Evolutionary conservation across 2,113 vertebrate species (phyloP).

Genomic region (Syngnathus typhle): DNA sequence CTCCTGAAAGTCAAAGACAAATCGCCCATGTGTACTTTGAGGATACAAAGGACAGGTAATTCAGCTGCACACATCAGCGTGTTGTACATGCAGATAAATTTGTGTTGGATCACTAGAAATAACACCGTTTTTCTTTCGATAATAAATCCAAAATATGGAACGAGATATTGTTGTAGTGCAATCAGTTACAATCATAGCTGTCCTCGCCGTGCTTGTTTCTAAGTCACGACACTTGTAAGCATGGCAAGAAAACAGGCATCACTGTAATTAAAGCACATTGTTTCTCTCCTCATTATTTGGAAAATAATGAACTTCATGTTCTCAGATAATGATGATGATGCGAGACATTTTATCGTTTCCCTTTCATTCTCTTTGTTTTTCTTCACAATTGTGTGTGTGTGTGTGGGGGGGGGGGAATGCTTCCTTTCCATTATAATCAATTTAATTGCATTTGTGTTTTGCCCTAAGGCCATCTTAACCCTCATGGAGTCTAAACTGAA

Average conservation of each 20-base stretch:
- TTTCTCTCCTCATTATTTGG: slow-evolving; percentile 35
- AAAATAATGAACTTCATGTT: slow-evolving; percentile 43
- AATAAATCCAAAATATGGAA: slow-evolving; percentile 38
- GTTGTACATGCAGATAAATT: slow-evolving; percentile 29
- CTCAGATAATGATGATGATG: slow-evolving; percentile 8
- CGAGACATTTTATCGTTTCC: not conserved
- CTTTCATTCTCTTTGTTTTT: not conserved
- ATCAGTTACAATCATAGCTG: slow-evolving; percentile 10
- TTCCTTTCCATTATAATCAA: slow-evolving; percentile 37
- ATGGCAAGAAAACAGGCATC: slow-evolving; percentile 36
- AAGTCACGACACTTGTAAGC: slow-evolving; percentile 16
- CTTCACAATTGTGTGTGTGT: slow-evolving; percentile 16
- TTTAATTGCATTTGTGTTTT: slow-evolving; percentile 59
- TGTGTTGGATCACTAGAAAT: slow-evolving; percentile 30
- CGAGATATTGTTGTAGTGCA: slow-evolving; percentile 17
- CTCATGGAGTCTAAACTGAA: slow-evolving; percentile 35
- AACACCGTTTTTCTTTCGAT: not conserved
- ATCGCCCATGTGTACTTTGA: slow-evolving; percentile 46
- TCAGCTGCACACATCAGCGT: slow-evolving; percentile 13
- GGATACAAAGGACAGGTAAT: slow-evolving; percentile 46
- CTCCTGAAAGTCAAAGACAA: slow-evolving; percentile 45
- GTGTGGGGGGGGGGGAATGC: slow-evolving; percentile 9
- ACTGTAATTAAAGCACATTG: slow-evolving; percentile 33
- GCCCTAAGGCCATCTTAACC: slow-evolving; percentile 53
- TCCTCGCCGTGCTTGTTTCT: slow-evolving; percentile 19